Conservation (phyloP, 1,140 invertebrate genomes). For the Drosophila rhopaloa region DNA sequence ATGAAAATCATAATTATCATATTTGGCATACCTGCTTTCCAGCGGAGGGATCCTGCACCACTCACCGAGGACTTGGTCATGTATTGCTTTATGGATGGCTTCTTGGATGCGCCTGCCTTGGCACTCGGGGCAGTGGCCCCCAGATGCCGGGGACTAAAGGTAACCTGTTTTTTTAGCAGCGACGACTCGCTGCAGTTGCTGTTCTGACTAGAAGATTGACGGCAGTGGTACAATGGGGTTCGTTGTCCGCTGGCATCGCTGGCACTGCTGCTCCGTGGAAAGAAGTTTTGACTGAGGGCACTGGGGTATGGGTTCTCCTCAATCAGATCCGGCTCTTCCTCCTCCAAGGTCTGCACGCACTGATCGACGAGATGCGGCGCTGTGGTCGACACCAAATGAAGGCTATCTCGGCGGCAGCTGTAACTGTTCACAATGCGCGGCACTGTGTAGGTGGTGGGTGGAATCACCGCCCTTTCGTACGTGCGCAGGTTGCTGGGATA, state of each 20-base stretch:
- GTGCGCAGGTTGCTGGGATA: conserved; percentile 70
- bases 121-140: conserved; percentile 20
- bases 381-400: conserved; percentile 61
- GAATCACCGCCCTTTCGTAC: conserved; percentile 44
- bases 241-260: conserved; percentile 15
- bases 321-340: conserved; percentile 16
- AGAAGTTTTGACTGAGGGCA: conserved; percentile 6
- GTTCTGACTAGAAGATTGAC: conserved; percentile 65
- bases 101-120: conserved; percentile 25
- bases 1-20: not conserved
- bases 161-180: conserved; percentile 57
- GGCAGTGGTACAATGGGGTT: conserved; percentile 48
- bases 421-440: conserved; percentile 72
- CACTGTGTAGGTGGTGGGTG: conserved; percentile 54
- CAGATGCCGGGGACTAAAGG: conserved; percentile 50
- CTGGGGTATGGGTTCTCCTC: conserved; percentile 11
- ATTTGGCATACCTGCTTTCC: conserved; percentile 45
- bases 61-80: conserved; percentile 38
- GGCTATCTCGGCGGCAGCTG: conserved; percentile 60
- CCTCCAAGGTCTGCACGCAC: conserved; percentile 52
- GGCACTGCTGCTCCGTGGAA: conserved; percentile 5
- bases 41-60: conserved; percentile 37
- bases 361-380: conserved; percentile 62
- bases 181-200: conserved; percentile 57
- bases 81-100: conserved; percentile 53